Conservation (phyloP, 2,888 invertebrate species). For the Phengaris arion region DNA sequence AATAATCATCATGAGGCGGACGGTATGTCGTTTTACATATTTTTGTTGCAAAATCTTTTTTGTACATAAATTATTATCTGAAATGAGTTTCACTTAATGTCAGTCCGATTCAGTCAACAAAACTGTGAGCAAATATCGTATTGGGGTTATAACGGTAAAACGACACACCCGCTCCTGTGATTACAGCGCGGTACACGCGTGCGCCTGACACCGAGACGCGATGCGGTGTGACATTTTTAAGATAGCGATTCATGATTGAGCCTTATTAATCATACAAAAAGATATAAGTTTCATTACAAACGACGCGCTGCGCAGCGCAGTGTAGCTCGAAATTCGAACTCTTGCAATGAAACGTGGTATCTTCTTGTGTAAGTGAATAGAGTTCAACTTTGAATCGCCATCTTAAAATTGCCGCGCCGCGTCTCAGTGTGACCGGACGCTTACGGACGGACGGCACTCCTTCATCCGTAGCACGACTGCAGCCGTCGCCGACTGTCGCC, state of each 20-base stretch:
- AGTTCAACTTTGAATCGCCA: no score
- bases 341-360: no score
- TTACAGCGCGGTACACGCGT: not conserved
- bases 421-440: no score
- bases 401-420: no score
- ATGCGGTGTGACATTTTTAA: no score
- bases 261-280: no score
- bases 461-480: not conserved
- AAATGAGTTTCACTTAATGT: not conserved
- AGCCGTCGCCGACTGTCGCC: no score
- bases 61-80: not conserved
- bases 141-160: not conserved
- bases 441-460: not conserved
- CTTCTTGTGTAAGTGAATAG: no score
- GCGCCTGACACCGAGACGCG: not conserved
- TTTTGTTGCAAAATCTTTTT: not conserved
- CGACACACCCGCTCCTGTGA: not conserved
- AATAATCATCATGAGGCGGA: conserved; percentile 33
- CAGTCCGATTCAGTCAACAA: conserved; percentile 8
- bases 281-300: no score
- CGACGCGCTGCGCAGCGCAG: no score
- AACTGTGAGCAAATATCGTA: not conserved
- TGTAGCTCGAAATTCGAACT: no score
- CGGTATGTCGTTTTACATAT: conserved; percentile 1
- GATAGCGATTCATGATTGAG: no score